These are phyloP conservation scores for Schizopygopsis malacanthus DNA, from an alignment of 2,797 vertebrate genomes.

Conservation along the genomic window DNA sequence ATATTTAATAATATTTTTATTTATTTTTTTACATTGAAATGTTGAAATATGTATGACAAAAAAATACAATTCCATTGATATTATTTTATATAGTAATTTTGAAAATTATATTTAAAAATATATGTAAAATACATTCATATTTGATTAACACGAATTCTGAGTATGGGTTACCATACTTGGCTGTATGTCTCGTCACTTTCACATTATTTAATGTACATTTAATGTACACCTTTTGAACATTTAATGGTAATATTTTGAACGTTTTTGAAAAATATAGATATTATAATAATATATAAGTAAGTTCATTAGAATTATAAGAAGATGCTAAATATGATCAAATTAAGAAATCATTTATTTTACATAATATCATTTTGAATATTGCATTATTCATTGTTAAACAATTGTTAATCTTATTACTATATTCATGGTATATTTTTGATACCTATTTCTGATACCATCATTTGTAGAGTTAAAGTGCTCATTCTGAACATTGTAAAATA, in stretches of 20 bases:
- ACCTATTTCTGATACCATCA: neutral
- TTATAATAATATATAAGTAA: neutral
- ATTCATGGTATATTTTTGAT: neutral
- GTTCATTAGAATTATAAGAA: neutral
- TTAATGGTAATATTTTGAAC: neutral
- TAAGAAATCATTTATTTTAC: neutral
- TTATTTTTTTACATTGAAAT: too few species aligned
- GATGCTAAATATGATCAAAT: neutral
- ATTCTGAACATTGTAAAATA: neutral
- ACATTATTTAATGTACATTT: neutral
- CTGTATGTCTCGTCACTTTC: too few species aligned
- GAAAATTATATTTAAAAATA: neutral
- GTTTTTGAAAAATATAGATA: neutral
- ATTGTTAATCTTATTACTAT: neutral
- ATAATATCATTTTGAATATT: neutral
- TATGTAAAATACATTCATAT: neutral
- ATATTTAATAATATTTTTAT: neutral
- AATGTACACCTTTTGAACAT: neutral
- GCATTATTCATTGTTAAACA: neutral
- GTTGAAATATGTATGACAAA: too few species aligned
- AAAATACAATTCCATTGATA: neutral
- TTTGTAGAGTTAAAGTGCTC: neutral
- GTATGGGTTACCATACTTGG: too few species aligned
- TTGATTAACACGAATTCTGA: neutral
- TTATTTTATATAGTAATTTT: neutral